Evolutionary conservation across 2,888 invertebrate species (phyloP), one percentile per base, ranked within the genome.

Genomic region (Cephus pulcher): DNA sequence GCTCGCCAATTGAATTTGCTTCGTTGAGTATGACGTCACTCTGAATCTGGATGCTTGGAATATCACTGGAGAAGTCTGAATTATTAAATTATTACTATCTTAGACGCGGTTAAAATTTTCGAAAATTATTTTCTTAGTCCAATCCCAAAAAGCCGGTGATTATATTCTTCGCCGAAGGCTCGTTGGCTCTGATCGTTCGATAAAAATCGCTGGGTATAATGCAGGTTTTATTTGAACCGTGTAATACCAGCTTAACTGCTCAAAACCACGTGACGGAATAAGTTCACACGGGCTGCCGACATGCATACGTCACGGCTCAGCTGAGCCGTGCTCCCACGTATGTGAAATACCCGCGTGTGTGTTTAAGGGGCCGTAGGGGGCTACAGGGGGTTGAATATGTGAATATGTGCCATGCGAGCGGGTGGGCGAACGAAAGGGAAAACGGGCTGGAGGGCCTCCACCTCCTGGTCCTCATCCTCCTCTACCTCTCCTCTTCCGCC

Each of bases 351-450:
- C 76, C 81, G 75, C 74, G 80, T 80, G 71, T 77, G 70, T 78
- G 35, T 76, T 76, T 79, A 74, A 81, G 81, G 78, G 76, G 80
- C 33, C 71, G 11, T 23, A 79, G 79, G 77, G 80, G 80, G 82
- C 76, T 80, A 80, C 74, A 76, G 80, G 76, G 81, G 86, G 84
- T 84, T 86, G 88, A 87, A 89, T 88, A 88, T 85, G 86, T 86
- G 88, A 88, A 88, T 89, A 88, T 89, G 86, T 89, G 88, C 87
- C 88, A 88, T 84, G 85, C 82, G 83, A 86, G 79, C 80, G 84
- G 82, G 84, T 82, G 84, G 83, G 81, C 83, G 84, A 88, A 88
- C 84, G 89, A 89, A 89, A 89, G 89, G 85, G 89, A 88, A 89
- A 89, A 86, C 87, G 85, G 84, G 87, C 86, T 86, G 86, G 84